Percentiles rank a stretch among this genome's conserved stretches.
These are phyloP conservation scores for Diabrotica virgifera DNA, from an alignment of 1,140 invertebrate genomes.

Conservation along the genomic window DNA sequence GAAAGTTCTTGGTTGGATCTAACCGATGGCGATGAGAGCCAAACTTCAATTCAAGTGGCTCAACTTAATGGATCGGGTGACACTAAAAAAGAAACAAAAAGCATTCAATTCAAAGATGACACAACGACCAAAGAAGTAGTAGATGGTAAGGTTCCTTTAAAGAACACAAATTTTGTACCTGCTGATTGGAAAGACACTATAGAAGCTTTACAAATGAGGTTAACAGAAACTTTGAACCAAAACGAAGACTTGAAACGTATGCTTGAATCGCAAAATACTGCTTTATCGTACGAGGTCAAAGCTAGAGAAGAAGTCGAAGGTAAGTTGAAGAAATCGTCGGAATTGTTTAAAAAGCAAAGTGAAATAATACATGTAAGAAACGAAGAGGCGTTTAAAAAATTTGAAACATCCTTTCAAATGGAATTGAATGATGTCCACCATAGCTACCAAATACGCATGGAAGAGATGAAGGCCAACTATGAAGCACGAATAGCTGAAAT, in stretches of 20 bases:
- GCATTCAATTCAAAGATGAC: neutral
- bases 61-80: slow-evolving; percentile 8
- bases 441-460: slow-evolving; percentile 18
- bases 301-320: slow-evolving; percentile 7
- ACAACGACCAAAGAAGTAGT: neutral
- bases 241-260: slow-evolving; percentile 30
- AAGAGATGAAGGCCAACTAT: slow-evolving; percentile 16
- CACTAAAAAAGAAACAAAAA: neutral
- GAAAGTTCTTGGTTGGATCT: slow-evolving; percentile 29
- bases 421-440: slow-evolving; percentile 11
- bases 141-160: slow-evolving; percentile 11
- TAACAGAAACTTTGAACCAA: slow-evolving; percentile 32
- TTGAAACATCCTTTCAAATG: slow-evolving; percentile 14
- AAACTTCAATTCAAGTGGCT: slow-evolving; percentile 8
- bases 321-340: slow-evolving; percentile 14
- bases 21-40: slow-evolving; percentile 19
- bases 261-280: slow-evolving; percentile 12
- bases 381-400: neutral
- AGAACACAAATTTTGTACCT: slow-evolving; percentile 24
- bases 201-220: slow-evolving; percentile 27
- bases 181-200: slow-evolving; percentile 36
- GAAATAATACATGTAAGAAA: slow-evolving; percentile 8
- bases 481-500: slow-evolving; percentile 16
- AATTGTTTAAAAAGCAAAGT: slow-evolving; percentile 21
- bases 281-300: neutral